Base-by-base conservation (phyloP, 2,797 vertebrate species). In the Salmo trutta region DNA sequence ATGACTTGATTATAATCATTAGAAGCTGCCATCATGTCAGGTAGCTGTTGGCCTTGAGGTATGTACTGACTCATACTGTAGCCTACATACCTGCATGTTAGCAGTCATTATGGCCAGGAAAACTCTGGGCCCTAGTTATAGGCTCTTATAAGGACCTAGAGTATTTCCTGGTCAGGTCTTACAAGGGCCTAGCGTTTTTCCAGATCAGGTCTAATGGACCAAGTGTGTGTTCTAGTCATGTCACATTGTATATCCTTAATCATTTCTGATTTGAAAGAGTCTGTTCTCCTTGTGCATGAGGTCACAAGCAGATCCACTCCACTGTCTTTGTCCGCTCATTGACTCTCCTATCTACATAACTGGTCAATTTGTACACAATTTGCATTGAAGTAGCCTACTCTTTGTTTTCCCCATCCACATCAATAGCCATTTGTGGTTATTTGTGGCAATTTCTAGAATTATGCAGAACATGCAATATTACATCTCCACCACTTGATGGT, bases 331-430 rank as follows among this genome's bases (percentile, higher is more conserved):
- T 33, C 29, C 31, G 6, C 27, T 15, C 1, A 29, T 29, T 67
- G 65, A 67, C 16, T 2, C 14, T 16, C 65, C 29, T 5, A 24
- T 29, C 66, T 68, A 16, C 31, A 68, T 68, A 33, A 68, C 36
- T 16, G 31, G 66, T 68, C 66, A 68, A 68, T 68, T 16, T 68
- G 66, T 31, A 68, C 66, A 68, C 66, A 68, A 33, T 68, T 68
- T 68, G 66, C 17, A 68, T 33, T 68, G 66, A 68, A 33, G 66
- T 16, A 68, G 41, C 41, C 41, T 47, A 47, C 41, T 47, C 27
- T 68, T 68, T 68, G 29, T 68, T 17, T 33, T 33, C 6, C 31
- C 15, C 16, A 68, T 33, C 14, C 65, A 33, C 29, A 31, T 67
- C 66, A 33, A 36, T 33, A 68, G 29, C 66, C 29, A 68, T 31